Base-by-base conservation (phyloP, 2,113 vertebrate genomes). In the Caloenas nicobarica region DNA sequence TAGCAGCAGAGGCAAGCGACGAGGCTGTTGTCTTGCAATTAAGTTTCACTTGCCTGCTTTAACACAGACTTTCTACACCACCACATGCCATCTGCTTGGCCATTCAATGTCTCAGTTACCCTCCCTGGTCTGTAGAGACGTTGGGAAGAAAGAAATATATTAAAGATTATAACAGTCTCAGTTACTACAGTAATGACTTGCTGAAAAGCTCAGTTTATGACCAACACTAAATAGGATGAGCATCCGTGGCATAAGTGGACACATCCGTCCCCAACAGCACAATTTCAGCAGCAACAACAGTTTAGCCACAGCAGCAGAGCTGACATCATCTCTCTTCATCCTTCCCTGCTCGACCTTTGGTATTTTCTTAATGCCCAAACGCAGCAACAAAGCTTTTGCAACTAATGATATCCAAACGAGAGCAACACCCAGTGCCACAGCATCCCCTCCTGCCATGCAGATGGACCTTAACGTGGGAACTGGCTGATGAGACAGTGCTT, bases 381-480 rank as follows among this genome's bases (percentile, higher is more conserved):
- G 25, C 57, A 51, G 85, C 1, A 5, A 26, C 16, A 8, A 54
- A 40, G 28, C 8, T 61, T 81, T 40, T 74, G n/a, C 69, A 81
- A 42, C 14, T 38, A 29, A 40, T 2, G 44, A 68, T 10, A 83
- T 1, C 28, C 33, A 56, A 46, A 53, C 25, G 7, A 23, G 4
- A 81, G 51, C 57, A 83, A 34, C 8, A 54, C 4, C 23, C 36
- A 72, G 29, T 22, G 54, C 16, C 58, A 18, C 24, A 7, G 33
- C 44, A 92, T 8, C 26, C 83, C 76, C 33, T 48, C 31, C 40
- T 70, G 50, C 34, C 54, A 28, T 0, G 0, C 7, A 5, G 5
- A 54, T 1, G 5, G 40, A 50, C 69, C 42, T 29, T 24, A 54
- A 58, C 0, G 0, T 6, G 9, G 13, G 34, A 64, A 40, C 9